Percentiles rank a stretch among this genome's conserved stretches.
These are phyloP conservation scores for Nerophis ophidion DNA, from an alignment of 2,113 vertebrate species.

Conservation along the genomic window DNA sequence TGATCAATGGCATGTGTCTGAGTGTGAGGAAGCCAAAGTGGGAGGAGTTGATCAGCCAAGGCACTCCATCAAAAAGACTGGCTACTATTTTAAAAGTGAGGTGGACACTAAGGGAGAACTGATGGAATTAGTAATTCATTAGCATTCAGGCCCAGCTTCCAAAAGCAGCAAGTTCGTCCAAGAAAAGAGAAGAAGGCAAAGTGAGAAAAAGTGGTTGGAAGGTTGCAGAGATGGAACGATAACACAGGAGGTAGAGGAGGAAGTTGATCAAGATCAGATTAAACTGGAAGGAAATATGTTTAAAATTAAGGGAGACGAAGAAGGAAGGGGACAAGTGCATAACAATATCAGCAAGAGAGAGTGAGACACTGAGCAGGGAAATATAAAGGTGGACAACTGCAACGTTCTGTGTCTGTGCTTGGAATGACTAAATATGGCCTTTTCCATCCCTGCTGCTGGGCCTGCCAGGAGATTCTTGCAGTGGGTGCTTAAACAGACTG, in stretches of 20 bases:
- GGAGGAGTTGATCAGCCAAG: constrained; percentile 43
- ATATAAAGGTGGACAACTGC: constrained; percentile 44
- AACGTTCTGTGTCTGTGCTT: constrained; percentile 39
- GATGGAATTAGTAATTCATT: constrained; percentile 67
- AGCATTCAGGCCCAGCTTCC: constrained; percentile 51
- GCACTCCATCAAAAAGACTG: constrained; percentile 50
- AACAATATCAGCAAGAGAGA: constrained; percentile 40
- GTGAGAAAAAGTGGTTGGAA: background rate
- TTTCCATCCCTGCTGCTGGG: constrained; percentile 32
- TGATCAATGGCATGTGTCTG: constrained; percentile 44
- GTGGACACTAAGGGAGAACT: constrained; percentile 32
- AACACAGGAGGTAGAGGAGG: constrained; percentile 3
- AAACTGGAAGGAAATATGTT: constrained; percentile 8
- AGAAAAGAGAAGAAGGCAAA: constrained; percentile 28
- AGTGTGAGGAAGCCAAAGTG: constrained; percentile 44
- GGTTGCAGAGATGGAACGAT: constrained; percentile 4
- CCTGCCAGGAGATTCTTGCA: constrained; percentile 49
- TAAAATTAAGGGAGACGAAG: constrained; percentile 30
- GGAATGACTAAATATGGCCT: constrained; percentile 71
- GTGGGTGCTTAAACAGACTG: constrained; percentile 60
- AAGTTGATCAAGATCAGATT: constrained; percentile 9
- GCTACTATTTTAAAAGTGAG: constrained; percentile 10
- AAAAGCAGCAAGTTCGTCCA: constrained; percentile 33
- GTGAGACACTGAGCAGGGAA: constrained; percentile 28
- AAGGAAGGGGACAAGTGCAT: constrained; percentile 36